Evolutionary conservation across 2,888 invertebrate genomes (phyloP).

Genomic region (Drosophila siamana): DNA sequence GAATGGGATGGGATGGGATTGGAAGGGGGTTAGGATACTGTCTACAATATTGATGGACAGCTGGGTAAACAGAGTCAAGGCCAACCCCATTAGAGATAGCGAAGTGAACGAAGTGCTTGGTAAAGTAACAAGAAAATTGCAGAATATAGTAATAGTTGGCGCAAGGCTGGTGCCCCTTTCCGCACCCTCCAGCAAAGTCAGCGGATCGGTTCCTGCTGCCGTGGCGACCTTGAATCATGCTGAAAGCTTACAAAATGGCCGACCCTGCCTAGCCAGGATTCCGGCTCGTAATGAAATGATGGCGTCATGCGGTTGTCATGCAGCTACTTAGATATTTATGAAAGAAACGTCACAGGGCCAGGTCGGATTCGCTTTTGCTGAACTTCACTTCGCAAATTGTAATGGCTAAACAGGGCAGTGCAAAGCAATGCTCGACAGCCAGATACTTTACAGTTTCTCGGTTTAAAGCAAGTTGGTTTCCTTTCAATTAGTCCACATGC

Average conservation of each 20-base stretch:
- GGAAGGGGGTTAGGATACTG: constrained; percentile 16
- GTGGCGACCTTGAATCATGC: constrained; percentile 28
- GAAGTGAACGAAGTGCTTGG: constrained; percentile 14
- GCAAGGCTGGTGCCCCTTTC: background rate
- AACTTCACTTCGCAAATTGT: constrained; percentile 40
- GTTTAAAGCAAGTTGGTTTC: background rate
- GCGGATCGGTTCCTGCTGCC: constrained; percentile 12
- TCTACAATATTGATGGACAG: constrained; percentile 24
- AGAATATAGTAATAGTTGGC: constrained; percentile 40
- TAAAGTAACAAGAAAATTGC: constrained; percentile 66
- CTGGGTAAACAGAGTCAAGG: constrained; percentile 41
- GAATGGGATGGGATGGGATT: background rate
- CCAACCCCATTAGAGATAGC: constrained; percentile 38
- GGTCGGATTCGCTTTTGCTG: constrained; percentile 27
- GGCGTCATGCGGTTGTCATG: constrained; percentile 58
- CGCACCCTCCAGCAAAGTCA: constrained; percentile 1
- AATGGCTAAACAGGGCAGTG: background rate
- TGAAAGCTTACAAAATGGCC: constrained; percentile 26
- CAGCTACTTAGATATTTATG: constrained; percentile 74
- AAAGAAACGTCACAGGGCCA: constrained; percentile 43
- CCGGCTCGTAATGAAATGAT: constrained; percentile 30
- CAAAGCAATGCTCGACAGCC: background rate
- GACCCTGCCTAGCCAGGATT: constrained; percentile 12
- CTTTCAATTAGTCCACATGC: too few species aligned
- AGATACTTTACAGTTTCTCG: background rate